Evolutionary conservation across 2,797 vertebrate species (phyloP), one percentile per base, ranked within the genome.

Genomic region (Meda fulgida): DNA sequence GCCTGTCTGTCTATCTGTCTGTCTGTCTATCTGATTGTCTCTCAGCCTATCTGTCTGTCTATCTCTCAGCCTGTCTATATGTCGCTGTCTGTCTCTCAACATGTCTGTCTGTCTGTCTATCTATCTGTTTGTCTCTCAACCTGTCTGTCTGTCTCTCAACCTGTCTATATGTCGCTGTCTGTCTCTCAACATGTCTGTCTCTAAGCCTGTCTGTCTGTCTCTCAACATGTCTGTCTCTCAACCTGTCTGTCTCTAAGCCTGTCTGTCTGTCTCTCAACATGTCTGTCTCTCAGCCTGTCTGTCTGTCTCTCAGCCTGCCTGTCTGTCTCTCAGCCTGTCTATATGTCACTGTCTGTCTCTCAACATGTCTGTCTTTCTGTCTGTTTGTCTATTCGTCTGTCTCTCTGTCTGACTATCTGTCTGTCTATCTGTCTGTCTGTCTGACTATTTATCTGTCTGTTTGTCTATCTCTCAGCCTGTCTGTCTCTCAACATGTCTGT

Each of bases 1-100:
- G 10, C 69, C 46, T 46, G n/a, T 77, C 36, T 53, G 31, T 73
- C 40, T 46, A 13, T 73, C 72, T 19, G 23, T 79, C 87, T 80
- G 65, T 79, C 48, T 76, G 79, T 83, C 83, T 91, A 10, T 77
- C n/a, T n/a, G n/a, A n/a, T n/a, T 48, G 31, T 77, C 10, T 43
- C 6, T 11, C 10, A 2, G 11, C 0, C 36, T 43, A 13, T 73
- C 43, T 46, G 6, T 70, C 48, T 38, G 31, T 51, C 40, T 10
- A 0, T 36, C 3, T 43, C 6, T 11, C 10, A 2, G 11, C 0
- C 36, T 43, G 31, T 51, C 40, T 10, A 0, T 36, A n/a, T n/a
- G n/a, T n/a, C n/a, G n/a, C 3, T 11, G 9, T 69, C 43, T 46
- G 31, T 77, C 34, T 65, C 34, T 31, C 4, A 4, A n/a, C n/a